Evolutionary conservation across 2,113 vertebrate species (phyloP).

Genomic region (Pachycephala philippinensis): DNA sequence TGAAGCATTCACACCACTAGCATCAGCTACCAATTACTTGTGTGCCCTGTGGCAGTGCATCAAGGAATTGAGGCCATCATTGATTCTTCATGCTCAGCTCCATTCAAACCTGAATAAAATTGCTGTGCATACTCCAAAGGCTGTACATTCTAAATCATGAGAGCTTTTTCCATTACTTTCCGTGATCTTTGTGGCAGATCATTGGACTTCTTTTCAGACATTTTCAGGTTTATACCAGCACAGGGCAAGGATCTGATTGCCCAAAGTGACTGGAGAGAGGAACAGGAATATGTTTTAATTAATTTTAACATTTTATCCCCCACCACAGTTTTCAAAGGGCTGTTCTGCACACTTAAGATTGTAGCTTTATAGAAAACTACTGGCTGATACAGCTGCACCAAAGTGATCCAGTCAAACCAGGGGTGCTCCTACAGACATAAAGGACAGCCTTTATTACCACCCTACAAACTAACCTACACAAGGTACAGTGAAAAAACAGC

Average conservation of each 20-base stretch:
- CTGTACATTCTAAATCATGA: background rate
- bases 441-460: background rate
- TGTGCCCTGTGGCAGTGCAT: background rate
- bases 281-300: background rate
- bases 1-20: background rate
- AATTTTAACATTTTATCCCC: background rate
- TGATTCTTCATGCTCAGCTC: accelerated
- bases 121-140: background rate
- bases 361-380: background rate
- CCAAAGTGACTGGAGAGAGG: background rate
- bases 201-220: background rate
- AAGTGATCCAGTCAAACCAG: background rate
- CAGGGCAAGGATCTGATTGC: background rate
- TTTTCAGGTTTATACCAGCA: background rate
- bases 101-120: background rate
- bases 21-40: background rate
- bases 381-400: background rate
- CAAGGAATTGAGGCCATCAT: background rate
- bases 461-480: background rate
- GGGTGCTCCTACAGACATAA: background rate
- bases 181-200: background rate
- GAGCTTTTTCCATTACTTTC: background rate
- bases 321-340: background rate
- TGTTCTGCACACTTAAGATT: background rate
- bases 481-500: background rate